Conservation (phyloP, 2,888 invertebrate species). For the Eucriotettix oculatus region DNA sequence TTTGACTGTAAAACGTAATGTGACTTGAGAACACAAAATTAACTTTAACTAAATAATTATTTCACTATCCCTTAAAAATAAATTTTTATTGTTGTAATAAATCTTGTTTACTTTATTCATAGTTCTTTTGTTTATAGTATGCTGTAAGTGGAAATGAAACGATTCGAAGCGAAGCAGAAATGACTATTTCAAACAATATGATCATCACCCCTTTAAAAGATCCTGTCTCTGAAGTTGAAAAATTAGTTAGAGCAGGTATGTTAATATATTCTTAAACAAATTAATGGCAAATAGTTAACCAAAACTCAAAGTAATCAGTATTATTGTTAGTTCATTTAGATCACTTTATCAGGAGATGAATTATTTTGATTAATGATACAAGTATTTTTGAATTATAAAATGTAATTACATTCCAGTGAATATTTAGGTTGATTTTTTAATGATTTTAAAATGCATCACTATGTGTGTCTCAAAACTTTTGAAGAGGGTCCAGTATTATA, state of each 20-base stretch:
- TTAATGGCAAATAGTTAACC: too few relatives aligned
- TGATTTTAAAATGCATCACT: too few relatives aligned
- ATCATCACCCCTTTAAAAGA: conserved; percentile 23
- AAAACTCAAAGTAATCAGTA: too few relatives aligned
- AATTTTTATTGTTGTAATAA: not conserved
- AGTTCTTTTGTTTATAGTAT: conserved; percentile 3
- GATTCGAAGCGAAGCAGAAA: not conserved
- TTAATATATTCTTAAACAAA: not conserved
- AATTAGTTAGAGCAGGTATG: conserved; percentile 39
- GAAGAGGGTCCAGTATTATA: too few relatives aligned
- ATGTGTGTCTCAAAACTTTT: too few relatives aligned
- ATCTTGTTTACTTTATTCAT: not conserved
- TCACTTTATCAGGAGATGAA: too few relatives aligned
- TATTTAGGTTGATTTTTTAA: too few relatives aligned
- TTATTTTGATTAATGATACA: too few relatives aligned
- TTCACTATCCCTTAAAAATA: not conserved
- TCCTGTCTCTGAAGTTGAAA: conserved; percentile 36
- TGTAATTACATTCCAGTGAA: too few relatives aligned
- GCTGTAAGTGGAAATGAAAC: conserved; percentile 12
- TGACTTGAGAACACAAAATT: not conserved
- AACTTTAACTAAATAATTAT: not conserved
- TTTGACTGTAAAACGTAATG: not conserved
- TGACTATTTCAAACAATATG: conserved; percentile 14
- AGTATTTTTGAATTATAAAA: too few relatives aligned
- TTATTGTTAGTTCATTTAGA: too few relatives aligned